Percentiles rank a stretch among this genome's conserved stretches.
phyloP scores from a whole-genome alignment of 2,888 invertebrate genomes.

The Ectropis crepuscularia region DNA sequence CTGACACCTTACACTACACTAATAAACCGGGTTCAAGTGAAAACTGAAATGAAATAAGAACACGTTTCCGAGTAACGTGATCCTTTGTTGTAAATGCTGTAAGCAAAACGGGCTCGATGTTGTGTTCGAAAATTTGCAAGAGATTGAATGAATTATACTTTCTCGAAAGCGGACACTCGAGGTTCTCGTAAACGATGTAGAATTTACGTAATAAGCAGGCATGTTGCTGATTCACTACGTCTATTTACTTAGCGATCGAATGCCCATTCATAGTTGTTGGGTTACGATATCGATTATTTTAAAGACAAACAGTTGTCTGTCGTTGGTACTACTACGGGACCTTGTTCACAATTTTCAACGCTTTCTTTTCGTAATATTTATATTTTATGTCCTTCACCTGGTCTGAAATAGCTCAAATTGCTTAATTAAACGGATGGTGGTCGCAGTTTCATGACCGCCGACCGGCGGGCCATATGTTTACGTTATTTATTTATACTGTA shows the following conservation, averaged over 20 bases:
- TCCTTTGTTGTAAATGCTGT: conserved; percentile 33
- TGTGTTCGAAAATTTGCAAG: conserved; percentile 6
- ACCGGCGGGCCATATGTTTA: conserved; percentile 76
- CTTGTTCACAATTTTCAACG: conserved; percentile 2
- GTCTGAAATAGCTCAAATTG: conserved; percentile 19
- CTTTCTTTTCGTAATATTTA: conserved; percentile 11
- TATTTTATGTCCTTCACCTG: conserved; percentile 17
- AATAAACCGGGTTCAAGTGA: conserved; percentile 74
- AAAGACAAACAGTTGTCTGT: background rate
- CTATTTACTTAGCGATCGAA: background rate
- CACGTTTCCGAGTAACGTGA: conserved; percentile 56
- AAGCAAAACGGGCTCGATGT: conserved; percentile 16
- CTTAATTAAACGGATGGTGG: conserved; percentile 57
- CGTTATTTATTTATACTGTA: conserved; percentile 79
- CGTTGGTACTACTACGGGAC: background rate
- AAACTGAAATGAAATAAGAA: conserved; percentile 70
- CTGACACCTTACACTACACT: conserved; percentile 74
- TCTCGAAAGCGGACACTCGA: background rate
- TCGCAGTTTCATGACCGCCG: conserved; percentile 56
- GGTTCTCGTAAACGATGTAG: background rate
- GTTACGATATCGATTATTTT: conserved; percentile 6
- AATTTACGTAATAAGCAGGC: conserved; percentile 1
- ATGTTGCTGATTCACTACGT: background rate
- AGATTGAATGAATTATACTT: background rate
- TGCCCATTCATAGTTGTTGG: conserved; percentile 20